phyloP scores from a whole-genome alignment of 2,888 invertebrate genomes.

The Rotaria macrura region DNA sequence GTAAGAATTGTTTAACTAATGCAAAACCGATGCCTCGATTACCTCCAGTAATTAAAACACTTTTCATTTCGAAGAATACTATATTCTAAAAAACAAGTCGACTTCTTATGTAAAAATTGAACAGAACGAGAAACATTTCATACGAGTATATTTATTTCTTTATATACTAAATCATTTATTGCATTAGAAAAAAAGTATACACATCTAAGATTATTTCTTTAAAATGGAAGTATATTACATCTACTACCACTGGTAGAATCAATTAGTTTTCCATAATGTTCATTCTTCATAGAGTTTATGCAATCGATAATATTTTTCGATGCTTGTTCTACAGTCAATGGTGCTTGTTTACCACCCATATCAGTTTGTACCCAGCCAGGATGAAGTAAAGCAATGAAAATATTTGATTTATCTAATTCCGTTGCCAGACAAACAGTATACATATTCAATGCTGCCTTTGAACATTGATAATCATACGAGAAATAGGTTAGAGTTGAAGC shows the following conservation, averaged over 20 bases:
- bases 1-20: not conserved
- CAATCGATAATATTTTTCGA: not conserved
- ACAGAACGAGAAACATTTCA: too few relatives aligned
- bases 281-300: not conserved
- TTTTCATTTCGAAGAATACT: not conserved
- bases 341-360: constrained; percentile 73
- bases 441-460: constrained; percentile 70
- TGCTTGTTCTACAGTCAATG: constrained; percentile 59
- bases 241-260: not conserved
- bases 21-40: not conserved
- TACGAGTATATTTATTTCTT: not conserved
- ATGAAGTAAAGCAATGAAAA: constrained; percentile 66
- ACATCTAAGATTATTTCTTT: too few relatives aligned
- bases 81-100: not conserved
- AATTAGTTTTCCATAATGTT: not conserved
- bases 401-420: constrained; percentile 65
- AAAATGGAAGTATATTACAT: not conserved
- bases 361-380: constrained; percentile 84
- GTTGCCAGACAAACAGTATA: constrained; percentile 71
- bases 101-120: too few relatives aligned
- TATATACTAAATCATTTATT: not conserved
- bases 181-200: too few relatives aligned
- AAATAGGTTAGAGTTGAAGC: not conserved
- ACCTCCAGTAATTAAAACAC: not conserved
- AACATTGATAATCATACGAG: constrained; percentile 48